These are phyloP conservation scores for Silurus aristotelis DNA, from an alignment of 2,797 vertebrate genomes.

Conservation along the genomic window DNA sequence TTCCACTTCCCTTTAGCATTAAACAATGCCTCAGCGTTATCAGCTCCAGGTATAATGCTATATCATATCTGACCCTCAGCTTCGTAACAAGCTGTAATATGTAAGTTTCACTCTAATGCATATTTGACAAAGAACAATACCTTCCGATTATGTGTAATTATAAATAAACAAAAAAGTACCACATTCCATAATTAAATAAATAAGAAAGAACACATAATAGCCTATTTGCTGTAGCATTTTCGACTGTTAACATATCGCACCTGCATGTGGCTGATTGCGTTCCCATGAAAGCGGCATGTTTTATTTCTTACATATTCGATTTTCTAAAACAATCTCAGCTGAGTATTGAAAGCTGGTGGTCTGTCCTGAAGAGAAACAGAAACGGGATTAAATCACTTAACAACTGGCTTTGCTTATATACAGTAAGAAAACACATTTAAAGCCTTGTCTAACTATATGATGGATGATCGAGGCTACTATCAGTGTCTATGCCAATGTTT, in stretches of 20 bases:
- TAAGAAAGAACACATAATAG: background rate
- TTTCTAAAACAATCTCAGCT: conserved; percentile 38
- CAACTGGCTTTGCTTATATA: conserved; percentile 47
- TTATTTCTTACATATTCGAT: background rate
- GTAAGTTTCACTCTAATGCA: too few species aligned
- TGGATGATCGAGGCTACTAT: conserved; percentile 43
- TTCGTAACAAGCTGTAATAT: too few species aligned
- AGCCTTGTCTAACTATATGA: conserved; percentile 51
- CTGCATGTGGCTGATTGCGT: background rate
- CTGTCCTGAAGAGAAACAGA: conserved; percentile 38
- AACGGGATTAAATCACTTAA: conserved; percentile 45
- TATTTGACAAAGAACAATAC: too few species aligned
- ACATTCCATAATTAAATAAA: background rate
- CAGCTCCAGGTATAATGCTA: too few species aligned
- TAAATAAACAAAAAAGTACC: background rate
- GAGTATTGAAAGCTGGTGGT: conserved; percentile 61
- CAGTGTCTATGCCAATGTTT: conserved; percentile 43
- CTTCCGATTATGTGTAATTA: background rate
- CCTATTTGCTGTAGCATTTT: background rate
- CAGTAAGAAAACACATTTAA: conserved; percentile 49
- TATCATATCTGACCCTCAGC: too few species aligned
- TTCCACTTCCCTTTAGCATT: too few species aligned
- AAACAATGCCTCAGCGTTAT: too few species aligned
- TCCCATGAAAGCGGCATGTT: conserved; percentile 8
- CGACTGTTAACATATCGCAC: background rate